Conservation (phyloP, 2,797 vertebrate species). For the Holocentrus rufus region DNA sequence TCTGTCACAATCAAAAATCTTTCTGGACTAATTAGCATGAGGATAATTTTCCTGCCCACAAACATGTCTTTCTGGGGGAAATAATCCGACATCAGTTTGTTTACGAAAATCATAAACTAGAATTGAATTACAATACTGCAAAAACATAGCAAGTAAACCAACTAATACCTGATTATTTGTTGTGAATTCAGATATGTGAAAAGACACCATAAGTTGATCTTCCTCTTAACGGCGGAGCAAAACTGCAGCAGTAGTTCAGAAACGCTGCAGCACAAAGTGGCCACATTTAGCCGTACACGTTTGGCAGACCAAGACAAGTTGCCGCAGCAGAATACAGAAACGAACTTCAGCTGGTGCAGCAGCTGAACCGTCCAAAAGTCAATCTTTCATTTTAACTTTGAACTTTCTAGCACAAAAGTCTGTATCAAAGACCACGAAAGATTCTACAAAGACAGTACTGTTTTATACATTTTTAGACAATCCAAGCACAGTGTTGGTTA, state of each 20-base stretch:
- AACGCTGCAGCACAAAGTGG: background rate
- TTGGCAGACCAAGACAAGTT: constrained; percentile 16
- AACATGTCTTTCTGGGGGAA: no score
- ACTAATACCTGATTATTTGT: background rate
- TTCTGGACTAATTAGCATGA: no score
- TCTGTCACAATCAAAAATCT: no score
- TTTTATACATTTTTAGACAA: constrained; percentile 10
- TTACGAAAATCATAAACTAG: no score
- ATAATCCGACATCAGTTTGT: no score
- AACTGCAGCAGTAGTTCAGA: background rate
- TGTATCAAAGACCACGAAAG: background rate
- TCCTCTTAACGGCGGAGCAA: background rate
- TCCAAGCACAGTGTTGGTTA: background rate
- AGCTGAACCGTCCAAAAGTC: constrained; percentile 1
- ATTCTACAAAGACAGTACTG: background rate
- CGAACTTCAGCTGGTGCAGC: constrained; percentile 14
- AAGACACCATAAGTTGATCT: background rate
- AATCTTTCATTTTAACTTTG: constrained; percentile 5
- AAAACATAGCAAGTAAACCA: no score
- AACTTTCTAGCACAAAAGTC: background rate
- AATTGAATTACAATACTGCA: no score
- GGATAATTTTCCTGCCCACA: no score
- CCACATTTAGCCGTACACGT: background rate
- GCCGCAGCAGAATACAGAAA: constrained; percentile 18
- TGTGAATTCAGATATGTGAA: background rate